Percentiles rank a stretch among this genome's conserved stretches.
Conservation (phyloP, 2,113 vertebrate species). For the Struthio camelus region DNA sequence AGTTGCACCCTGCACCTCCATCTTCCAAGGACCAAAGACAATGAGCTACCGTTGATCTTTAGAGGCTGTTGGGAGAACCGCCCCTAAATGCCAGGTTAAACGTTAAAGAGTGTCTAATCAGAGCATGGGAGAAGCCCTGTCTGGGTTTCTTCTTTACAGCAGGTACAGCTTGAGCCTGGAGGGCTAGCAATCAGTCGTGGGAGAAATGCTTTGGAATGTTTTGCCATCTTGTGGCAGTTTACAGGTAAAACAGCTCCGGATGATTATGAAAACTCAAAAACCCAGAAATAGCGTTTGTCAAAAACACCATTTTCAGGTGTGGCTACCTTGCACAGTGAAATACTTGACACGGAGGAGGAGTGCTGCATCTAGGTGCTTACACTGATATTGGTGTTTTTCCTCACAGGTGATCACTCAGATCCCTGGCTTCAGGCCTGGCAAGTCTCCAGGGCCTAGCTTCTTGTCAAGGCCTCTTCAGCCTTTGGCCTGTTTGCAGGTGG, state of each 20-base stretch:
- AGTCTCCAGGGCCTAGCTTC: background rate
- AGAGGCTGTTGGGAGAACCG: background rate
- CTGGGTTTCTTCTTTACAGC: background rate
- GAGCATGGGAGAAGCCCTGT: background rate
- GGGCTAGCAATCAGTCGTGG: background rate
- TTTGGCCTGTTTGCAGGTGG: background rate
- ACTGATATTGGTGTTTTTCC: too few species aligned
- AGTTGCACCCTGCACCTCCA: background rate
- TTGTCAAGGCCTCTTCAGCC: background rate
- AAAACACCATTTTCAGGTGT: background rate
- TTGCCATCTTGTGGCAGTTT: constrained; percentile 24
- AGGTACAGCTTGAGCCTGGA: accelerated
- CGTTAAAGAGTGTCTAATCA: accelerated
- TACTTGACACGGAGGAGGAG: background rate
- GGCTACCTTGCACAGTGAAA: background rate
- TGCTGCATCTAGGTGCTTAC: background rate
- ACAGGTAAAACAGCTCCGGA: background rate
- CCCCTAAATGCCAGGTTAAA: too few species aligned
- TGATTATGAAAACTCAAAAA: accelerated
- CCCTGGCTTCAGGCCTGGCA: background rate
- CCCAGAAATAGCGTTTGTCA: background rate
- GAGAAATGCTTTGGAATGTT: background rate
- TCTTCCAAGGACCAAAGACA: background rate
- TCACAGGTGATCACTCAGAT: background rate
- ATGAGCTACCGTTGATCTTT: accelerated